phyloP scores from a whole-genome alignment of 2,888 invertebrate species.

The Calameuta pallipes region DNA sequence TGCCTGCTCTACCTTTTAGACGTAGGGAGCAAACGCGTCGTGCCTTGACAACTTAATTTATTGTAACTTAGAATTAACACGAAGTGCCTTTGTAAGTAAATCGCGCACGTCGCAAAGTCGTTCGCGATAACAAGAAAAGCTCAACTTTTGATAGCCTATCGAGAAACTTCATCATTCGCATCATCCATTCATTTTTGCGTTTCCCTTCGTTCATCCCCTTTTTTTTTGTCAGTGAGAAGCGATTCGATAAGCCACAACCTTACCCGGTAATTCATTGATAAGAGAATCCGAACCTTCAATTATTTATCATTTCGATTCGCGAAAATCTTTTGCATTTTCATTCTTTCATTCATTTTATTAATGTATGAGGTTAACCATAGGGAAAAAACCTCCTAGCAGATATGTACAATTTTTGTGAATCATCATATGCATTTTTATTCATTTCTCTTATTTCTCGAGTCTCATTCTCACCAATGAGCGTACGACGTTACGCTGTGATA shows the following conservation, averaged over 20 bases:
- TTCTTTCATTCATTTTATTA: neutral
- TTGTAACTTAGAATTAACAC: constrained; percentile 27
- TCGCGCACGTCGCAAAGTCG: neutral
- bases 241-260: neutral
- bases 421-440: neutral
- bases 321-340: neutral
- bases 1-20: neutral
- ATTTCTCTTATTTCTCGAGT: constrained; percentile 24
- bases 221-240: neutral
- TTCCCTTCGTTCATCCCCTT: neutral
- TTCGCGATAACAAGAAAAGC: neutral
- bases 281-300: neutral
- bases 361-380: neutral
- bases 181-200: neutral
- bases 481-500: constrained; percentile 49
- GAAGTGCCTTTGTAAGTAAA: neutral
- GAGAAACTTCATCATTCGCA: neutral
- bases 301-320: too few species aligned
- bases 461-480: constrained; percentile 39
- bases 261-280: neutral
- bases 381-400: neutral
- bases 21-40: constrained; percentile 5
- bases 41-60: constrained; percentile 45
- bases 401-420: neutral
- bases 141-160: neutral